Evolutionary conservation across 2,797 vertebrate species (phyloP).

Genomic region (Sebastes ruberrimus): DNA sequence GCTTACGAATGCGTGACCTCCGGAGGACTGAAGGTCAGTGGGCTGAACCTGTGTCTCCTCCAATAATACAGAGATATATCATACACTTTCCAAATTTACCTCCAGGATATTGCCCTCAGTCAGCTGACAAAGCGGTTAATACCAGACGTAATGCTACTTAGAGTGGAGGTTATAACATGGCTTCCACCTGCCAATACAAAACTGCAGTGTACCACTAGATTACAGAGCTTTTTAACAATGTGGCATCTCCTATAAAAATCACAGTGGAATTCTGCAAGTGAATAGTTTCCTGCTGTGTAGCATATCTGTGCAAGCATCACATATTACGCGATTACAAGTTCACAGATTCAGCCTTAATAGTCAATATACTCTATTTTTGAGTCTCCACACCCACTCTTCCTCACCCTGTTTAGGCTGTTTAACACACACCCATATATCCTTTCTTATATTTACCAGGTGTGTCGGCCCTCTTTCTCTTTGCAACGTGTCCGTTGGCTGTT

Average conservation of each 20-base stretch:
- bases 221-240: background rate
- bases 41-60: slow-evolving; percentile 3
- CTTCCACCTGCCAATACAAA: background rate
- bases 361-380: background rate
- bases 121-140: background rate
- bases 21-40: slow-evolving; percentile 15
- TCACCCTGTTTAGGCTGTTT: background rate
- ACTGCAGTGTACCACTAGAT: background rate
- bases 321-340: background rate
- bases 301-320: background rate
- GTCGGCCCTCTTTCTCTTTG: slow-evolving; percentile 86
- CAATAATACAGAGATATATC: background rate
- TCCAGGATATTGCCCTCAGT: background rate
- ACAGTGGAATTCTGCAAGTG: background rate
- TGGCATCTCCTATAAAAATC: background rate
- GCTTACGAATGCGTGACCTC: background rate
- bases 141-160: background rate
- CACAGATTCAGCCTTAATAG: background rate
- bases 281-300: background rate
- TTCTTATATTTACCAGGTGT: slow-evolving; percentile 82
- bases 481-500: slow-evolving; percentile 84
- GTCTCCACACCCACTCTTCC: background rate
- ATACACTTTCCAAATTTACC: slow-evolving; percentile 1
- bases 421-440: background rate
- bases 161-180: background rate